Base-by-base conservation (phyloP, 2,888 invertebrate genomes). In the Cyclophora punctaria region DNA sequence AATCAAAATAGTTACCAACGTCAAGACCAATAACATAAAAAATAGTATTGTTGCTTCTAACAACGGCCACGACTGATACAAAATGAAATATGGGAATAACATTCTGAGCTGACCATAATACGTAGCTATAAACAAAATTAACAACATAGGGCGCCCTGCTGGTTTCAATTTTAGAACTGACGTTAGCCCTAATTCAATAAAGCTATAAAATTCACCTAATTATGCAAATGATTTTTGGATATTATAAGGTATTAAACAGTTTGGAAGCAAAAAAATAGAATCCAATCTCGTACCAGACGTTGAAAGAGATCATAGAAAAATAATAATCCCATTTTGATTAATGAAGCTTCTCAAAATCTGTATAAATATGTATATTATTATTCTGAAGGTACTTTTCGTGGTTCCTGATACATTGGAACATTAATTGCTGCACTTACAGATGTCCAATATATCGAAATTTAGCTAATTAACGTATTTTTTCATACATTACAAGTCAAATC, bases 181-280 rank as follows among this genome's bases (percentile, higher is more conserved):
- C 88, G 85, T 86, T 80, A 83, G 81, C 78, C 84, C 80, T 88
- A 88, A 88, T 88, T 88, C 88, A 88, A 88, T 88, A 88, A 87
- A 88, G 88, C 85, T 79, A 88, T 88, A 88, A 88, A 88, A 87
- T 87, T 85, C 87, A 88, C 88, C 86, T 88, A 88, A 88, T 88
- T 88, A 88, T 88, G 88, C 85, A 87, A 88, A 88, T 87, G 85
- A 75, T 79, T 79, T 64, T 79, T 76, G 83, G 85, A 83, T 83
- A 81, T 83, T 83, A 81, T 83, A 79, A 75, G 69, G 64, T 69
- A 78, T 81, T 80, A 81, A 79, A 75, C 77, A 72, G 80, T 82
- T 82, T 80, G 76, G 71, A 69, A 68, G 73, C 61, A 61, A 71
- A 71, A 80, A 83, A 79, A 81, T 83, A 83, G 83, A 78, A 83